Evolutionary conservation across 2,888 invertebrate species (phyloP).

Genomic region (Sesamia inferens): DNA sequence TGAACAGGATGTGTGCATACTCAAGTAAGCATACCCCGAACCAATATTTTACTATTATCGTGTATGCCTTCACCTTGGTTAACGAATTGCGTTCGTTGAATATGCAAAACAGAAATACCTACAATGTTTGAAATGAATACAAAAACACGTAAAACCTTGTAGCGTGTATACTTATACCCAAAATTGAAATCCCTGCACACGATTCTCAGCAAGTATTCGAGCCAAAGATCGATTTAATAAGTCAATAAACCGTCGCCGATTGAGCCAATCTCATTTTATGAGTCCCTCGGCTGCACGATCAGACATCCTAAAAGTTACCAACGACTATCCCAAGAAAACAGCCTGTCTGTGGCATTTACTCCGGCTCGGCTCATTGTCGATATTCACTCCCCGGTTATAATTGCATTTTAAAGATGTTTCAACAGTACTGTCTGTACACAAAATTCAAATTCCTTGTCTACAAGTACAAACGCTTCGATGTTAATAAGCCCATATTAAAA

Average conservation of each 20-base stretch:
- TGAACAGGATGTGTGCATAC: slow-evolving; percentile 60
- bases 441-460: slow-evolving; percentile 26
- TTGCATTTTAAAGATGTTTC: slow-evolving; percentile 31
- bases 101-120: slow-evolving; percentile 21
- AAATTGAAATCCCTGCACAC: slow-evolving; percentile 72
- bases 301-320: slow-evolving; percentile 79
- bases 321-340: slow-evolving; percentile 72
- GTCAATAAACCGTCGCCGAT: slow-evolving; percentile 86
- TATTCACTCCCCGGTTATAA: slow-evolving; percentile 67
- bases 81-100: slow-evolving; percentile 1
- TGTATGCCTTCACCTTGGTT: neutral
- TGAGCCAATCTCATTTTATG: slow-evolving; percentile 87
- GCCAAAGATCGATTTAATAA: slow-evolving; percentile 87
- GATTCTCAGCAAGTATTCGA: slow-evolving; percentile 75
- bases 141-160: slow-evolving; percentile 48
- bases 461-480: slow-evolving; percentile 1
- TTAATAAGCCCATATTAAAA: slow-evolving; percentile 49
- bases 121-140: slow-evolving; percentile 37
- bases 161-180: slow-evolving; percentile 62
- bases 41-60: slow-evolving; percentile 28
- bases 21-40: slow-evolving; percentile 36
- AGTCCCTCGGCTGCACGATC: slow-evolving; percentile 82
- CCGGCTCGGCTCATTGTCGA: slow-evolving; percentile 64
- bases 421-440: slow-evolving; percentile 12
- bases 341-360: slow-evolving; percentile 71